Base-by-base conservation (phyloP, 2,113 vertebrate species). In the Suricata suricatta region DNA sequence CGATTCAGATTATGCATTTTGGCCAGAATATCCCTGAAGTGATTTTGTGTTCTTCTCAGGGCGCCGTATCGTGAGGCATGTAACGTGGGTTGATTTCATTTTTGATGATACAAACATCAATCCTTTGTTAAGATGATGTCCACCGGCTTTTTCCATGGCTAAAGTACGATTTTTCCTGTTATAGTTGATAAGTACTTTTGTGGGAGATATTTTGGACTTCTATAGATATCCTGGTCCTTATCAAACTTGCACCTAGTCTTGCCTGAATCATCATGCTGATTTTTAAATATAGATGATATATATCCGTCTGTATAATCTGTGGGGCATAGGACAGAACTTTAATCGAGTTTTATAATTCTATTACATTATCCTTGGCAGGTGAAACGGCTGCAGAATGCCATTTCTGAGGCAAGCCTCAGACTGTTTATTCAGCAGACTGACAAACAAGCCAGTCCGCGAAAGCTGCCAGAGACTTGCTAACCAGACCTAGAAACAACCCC, bases 311-410 rank as follows among this genome's bases (percentile, higher is more conserved):
- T 83, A 6, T 93, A 85, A 97, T 96, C 93, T 92, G 77, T 97
- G 92, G 93, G 96, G 86, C 90, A 85, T 33, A 89, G 96, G 97
- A 94, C 93, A 97, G 92, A 98, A 63, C 60, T 94, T 93, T 97
- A 97, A 93, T 98, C 94, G 88, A 69, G 7, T 94, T 97, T 97
- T 98, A 90, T 54, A 89, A 76, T 98, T 98, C 97, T 93, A 85
- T 92, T 97, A 93, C 98, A 95, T 98, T 98, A 87, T 84, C 92
- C 86, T 90, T 94, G 98, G 85, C 93, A 97, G 94, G 64, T 29
- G 0, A 47, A 71, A 35, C 95, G 81, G 86, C 76, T 96, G 60
- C 31, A 68, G 86, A 69, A 91, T 68, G 63, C 71, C 52, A 33
- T 77, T 47, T 47, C 74, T 77, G 27, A 47, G 47, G 33, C 44